A percentile compares a stretch with the other conserved stretches of the same genome.
Conservation (phyloP, 2,797 vertebrate genomes). For the Sternarchorhynchus goeldii region DNA sequence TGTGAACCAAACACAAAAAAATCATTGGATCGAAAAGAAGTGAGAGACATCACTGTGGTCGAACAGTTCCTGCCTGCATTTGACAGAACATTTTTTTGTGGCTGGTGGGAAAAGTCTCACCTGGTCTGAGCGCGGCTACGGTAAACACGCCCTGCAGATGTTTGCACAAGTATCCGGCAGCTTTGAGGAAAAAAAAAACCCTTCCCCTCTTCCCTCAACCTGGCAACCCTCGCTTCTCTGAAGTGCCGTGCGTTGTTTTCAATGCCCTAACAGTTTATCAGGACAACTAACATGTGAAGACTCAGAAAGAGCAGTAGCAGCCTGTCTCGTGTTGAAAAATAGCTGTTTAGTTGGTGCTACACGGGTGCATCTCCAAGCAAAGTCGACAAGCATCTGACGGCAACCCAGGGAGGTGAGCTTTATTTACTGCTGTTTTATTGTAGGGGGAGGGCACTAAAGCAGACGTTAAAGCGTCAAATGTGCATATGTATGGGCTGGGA, state of each 20-base stretch:
- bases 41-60: no score
- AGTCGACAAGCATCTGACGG: constrained; percentile 54
- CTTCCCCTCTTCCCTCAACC: not conserved
- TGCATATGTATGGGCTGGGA: constrained; percentile 52
- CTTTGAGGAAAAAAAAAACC: not conserved
- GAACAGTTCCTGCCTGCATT: not conserved
- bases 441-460: constrained; percentile 23
- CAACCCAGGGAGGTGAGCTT: constrained; percentile 43
- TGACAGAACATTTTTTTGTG: constrained; percentile 5
- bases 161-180: constrained; percentile 37
- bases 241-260: not conserved
- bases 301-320: not conserved
- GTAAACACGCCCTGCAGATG: constrained; percentile 28
- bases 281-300: not conserved
- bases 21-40: not conserved
- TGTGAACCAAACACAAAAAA: not conserved
- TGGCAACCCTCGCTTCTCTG: not conserved
- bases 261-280: not conserved
- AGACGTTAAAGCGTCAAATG: constrained; percentile 56
- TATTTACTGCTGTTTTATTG: constrained; percentile 56
- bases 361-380: not conserved
- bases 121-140: constrained; percentile 40
- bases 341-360: not conserved
- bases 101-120: constrained; percentile 54
- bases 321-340: not conserved